Evolutionary conservation across 2,113 vertebrate species (phyloP), one percentile per base, ranked within the genome.

Genomic region (Pao palembangensis): DNA sequence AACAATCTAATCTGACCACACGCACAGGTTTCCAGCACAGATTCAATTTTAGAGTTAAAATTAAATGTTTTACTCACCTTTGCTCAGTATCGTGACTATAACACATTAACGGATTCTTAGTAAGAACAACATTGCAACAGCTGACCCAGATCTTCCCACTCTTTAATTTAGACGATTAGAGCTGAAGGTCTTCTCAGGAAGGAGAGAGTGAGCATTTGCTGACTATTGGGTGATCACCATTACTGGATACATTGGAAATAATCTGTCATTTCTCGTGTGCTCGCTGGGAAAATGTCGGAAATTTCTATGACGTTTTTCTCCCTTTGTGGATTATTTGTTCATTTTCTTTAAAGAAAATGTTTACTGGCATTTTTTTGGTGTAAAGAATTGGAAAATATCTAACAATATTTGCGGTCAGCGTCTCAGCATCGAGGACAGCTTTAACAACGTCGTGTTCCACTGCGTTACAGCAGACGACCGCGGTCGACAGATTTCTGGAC

Each of bases 391-490:
- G 51, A 60, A 58, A 59, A 28, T 6, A 28, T 28, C 58, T 41
- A 67, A 50, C 66, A 73, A 72, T 38, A 38, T 38, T 38, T 38
- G 34, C 25, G 83, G 85, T 80, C 54, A 67, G 60, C 11, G 41
- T 56, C 64, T 61, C 76, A 78, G 61, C 75, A 54, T 74, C 43
- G 46, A 78, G 52, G 70, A 69, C 70, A 74, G 64, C 57, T 64
- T 61, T 69, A 51, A 34, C 17, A 63, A 84, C 72, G 58, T 68
- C 75, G 75, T 82, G 73, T 69, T 80, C 64, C 16, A 47, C 69
- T 77, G 59, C 69, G 51, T 77, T 77, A 57, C 76, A 54, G 58
- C 14, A 17, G 64, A 74, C 68, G 79, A 81, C 67, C 58, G 50
- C 57, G 51, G 13, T 3, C 50, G 46, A 63, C 57, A 34, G 41